Conservation (phyloP, 2,888 invertebrate genomes). For the Tetranychus piercei region DNA sequence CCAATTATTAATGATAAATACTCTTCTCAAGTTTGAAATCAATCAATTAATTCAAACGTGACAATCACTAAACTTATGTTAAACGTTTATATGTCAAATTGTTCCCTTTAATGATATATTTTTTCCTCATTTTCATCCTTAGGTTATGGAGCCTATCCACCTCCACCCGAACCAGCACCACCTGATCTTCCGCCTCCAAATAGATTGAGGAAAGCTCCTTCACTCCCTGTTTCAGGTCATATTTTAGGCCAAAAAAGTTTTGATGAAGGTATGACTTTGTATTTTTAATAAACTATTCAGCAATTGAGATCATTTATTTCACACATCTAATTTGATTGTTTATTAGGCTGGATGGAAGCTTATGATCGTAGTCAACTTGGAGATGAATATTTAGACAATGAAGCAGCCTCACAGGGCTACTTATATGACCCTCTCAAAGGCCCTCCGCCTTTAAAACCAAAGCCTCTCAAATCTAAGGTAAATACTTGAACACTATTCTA, state of each 20-base stretch:
- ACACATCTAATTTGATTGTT: background rate
- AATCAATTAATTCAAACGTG: too few relatives aligned
- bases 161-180: slow-evolving; percentile 64
- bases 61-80: too few relatives aligned
- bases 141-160: slow-evolving; percentile 47
- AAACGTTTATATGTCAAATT: too few relatives aligned
- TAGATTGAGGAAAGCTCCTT: slow-evolving; percentile 25
- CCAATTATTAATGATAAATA: too few relatives aligned
- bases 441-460: slow-evolving; percentile 1
- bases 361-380: slow-evolving; percentile 47
- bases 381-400: slow-evolving; percentile 41
- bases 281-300: background rate
- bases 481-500: background rate
- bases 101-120: background rate
- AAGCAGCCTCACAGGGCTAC: slow-evolving; percentile 37
- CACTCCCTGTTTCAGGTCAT: slow-evolving; percentile 25
- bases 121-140: slow-evolving; percentile 15
- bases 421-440: background rate
- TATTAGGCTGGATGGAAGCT: slow-evolving; percentile 30
- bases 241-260: slow-evolving; percentile 25
- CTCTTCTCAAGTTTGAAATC: too few relatives aligned
- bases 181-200: slow-evolving; percentile 41
- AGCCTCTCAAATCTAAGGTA: slow-evolving; percentile 26
- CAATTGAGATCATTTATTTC: background rate
- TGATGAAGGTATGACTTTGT: slow-evolving; percentile 25